Evolutionary conservation across 37 sponge, comb jelly and placozoan genomes (phyloP).

Genomic region (Geodia barretti): DNA sequence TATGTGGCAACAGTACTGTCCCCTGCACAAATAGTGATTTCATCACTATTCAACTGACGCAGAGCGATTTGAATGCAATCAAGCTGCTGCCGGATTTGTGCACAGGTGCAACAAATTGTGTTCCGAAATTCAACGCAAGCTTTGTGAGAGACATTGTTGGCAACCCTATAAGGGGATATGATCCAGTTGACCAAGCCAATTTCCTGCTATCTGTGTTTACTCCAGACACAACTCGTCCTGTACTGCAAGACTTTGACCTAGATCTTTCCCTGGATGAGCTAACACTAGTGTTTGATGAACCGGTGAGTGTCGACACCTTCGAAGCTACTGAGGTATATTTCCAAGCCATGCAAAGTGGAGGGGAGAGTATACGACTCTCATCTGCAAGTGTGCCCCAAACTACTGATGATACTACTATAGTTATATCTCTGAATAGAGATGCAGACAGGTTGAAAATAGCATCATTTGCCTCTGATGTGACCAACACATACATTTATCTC

Average conservation of each 20-base stretch:
- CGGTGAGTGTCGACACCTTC: slow-evolving; percentile 58
- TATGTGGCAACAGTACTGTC: slow-evolving; percentile 15
- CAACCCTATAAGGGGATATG: slow-evolving; percentile 30
- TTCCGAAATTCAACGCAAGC: slow-evolving; percentile 42
- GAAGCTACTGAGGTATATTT: slow-evolving; percentile 46
- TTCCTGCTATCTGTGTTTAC: slow-evolving; percentile 38
- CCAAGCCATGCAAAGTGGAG: slow-evolving; percentile 37
- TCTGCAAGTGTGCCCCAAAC: background rate
- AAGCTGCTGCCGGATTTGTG: slow-evolving; percentile 66
- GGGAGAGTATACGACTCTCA: background rate
- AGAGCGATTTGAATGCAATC: slow-evolving; percentile 71
- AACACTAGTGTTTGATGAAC: slow-evolving; percentile 75
- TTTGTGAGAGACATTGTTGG: slow-evolving; percentile 56
- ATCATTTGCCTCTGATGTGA: slow-evolving; percentile 33
- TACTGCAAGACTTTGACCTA: slow-evolving; percentile 53
- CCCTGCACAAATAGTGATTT: slow-evolving; percentile 43
- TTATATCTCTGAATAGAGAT: slow-evolving; percentile 42
- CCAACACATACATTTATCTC: slow-evolving; percentile 47
- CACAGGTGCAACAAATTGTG: slow-evolving; percentile 69
- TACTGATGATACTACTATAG: slow-evolving; percentile 29
- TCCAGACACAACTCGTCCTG: slow-evolving; percentile 61
- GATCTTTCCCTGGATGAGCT: slow-evolving; percentile 67
- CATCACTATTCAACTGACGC: slow-evolving; percentile 38
- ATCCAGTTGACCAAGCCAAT: background rate
- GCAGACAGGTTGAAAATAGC: slow-evolving; percentile 52